Conservation (phyloP, 2,888 invertebrate genomes). For the Lasius platythorax region DNA sequence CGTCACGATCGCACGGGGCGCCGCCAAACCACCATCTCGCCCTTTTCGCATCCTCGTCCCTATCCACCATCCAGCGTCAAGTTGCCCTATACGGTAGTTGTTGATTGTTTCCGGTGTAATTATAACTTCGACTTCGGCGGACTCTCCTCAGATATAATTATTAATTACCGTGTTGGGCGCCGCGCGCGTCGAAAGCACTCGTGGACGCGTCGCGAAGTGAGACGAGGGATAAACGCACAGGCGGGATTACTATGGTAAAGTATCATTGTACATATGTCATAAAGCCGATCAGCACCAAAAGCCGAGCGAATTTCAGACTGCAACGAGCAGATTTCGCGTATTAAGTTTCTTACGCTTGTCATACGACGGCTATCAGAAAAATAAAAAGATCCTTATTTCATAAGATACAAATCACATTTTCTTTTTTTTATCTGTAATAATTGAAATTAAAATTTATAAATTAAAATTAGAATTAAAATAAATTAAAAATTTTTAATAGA, state of each 20-base stretch:
- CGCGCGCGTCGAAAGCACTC: slow-evolving; percentile 55
- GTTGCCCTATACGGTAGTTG: slow-evolving; percentile 75
- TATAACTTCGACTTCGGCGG: slow-evolving; percentile 81
- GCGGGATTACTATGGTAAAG: slow-evolving; percentile 40
- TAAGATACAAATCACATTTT: neutral
- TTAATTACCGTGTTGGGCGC: slow-evolving; percentile 76
- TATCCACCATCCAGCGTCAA: slow-evolving; percentile 48
- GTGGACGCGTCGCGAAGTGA: slow-evolving; percentile 24
- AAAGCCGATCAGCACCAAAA: slow-evolving; percentile 40
- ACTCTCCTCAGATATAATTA: slow-evolving; percentile 80
- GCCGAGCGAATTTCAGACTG: neutral
- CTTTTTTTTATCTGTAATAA: neutral
- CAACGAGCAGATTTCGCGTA: neutral
- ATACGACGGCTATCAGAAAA: neutral
- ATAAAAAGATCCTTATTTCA: neutral
- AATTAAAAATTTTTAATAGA: neutral
- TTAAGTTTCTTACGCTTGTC: slow-evolving; percentile 1
- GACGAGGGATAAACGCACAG: slow-evolving; percentile 11
- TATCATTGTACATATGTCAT: slow-evolving; percentile 35
- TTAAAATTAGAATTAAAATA: neutral
- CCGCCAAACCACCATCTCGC: slow-evolving; percentile 42
- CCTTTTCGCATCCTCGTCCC: slow-evolving; percentile 36
- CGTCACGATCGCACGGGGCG: slow-evolving; percentile 21
- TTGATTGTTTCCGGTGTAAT: slow-evolving; percentile 84
- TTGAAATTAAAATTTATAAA: neutral